Percentiles rank a stretch among this genome's conserved stretches.
These are phyloP conservation scores for Amphibalanus amphitrite DNA, from an alignment of 1,140 invertebrate species.

Conservation along the genomic window DNA sequence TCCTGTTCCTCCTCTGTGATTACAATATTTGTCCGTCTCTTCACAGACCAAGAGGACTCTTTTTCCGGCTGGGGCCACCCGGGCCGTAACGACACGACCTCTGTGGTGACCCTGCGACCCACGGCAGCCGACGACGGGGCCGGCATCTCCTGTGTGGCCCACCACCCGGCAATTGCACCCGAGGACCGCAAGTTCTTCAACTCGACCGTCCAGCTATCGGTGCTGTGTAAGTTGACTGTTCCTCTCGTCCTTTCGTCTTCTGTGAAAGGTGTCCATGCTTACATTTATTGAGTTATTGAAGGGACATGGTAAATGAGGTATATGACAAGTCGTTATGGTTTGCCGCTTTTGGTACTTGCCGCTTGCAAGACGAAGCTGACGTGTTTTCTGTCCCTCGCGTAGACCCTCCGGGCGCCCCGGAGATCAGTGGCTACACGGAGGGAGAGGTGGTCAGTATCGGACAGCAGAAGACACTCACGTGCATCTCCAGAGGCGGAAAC, in stretches of 20 bases:
- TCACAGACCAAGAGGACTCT: background rate
- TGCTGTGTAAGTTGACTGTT: background rate
- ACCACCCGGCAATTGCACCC: background rate
- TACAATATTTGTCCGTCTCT: too few relatives aligned
- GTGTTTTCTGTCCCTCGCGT: constrained; percentile 23
- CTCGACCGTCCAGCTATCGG: background rate
- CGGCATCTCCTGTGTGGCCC: background rate
- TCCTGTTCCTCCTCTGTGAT: too few relatives aligned
- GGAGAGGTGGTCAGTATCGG: constrained; percentile 71
- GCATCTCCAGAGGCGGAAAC: constrained; percentile 85
- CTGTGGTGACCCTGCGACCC: background rate
- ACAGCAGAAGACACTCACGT: constrained; percentile 68
- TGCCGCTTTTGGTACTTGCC: too few relatives aligned
- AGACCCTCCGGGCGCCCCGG: constrained; percentile 82
- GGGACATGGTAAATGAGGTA: too few relatives aligned
- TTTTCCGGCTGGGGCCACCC: background rate
- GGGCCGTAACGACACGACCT: background rate
- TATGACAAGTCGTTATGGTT: too few relatives aligned
- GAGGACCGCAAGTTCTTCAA: background rate
- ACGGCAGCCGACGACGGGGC: background rate
- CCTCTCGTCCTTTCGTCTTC: too few relatives aligned
- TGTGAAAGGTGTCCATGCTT: too few relatives aligned
- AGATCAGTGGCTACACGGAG: constrained; percentile 79
- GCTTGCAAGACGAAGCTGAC: too few relatives aligned
- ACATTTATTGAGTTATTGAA: too few relatives aligned